A percentile compares a stretch with the other conserved stretches of the same genome.
phyloP scores from a whole-genome alignment of 1,140 invertebrate species.

The Sycophila sp. region DNA sequence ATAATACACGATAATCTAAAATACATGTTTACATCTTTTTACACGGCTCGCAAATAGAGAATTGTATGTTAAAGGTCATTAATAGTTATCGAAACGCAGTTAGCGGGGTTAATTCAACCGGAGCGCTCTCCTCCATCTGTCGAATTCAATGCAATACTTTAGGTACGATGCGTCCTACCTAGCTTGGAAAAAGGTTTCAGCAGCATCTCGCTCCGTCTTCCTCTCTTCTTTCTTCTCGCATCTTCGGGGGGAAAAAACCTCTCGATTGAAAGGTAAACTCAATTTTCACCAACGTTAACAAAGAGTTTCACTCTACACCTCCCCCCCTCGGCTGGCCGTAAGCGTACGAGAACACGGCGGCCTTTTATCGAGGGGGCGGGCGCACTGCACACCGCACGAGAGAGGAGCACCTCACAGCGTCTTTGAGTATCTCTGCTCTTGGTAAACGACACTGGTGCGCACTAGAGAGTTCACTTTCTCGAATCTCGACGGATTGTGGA shows the following conservation, averaged over 20 bases:
- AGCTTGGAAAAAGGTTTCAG: conserved; percentile 22
- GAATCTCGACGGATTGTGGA: background rate
- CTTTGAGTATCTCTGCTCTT: background rate
- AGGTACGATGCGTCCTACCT: conserved; percentile 28
- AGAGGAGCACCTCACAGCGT: background rate
- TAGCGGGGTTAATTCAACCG: conserved; percentile 35
- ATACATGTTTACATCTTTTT: conserved; percentile 63
- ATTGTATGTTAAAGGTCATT: conserved; percentile 52
- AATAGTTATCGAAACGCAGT: conserved; percentile 50
- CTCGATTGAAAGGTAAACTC: conserved; percentile 20
- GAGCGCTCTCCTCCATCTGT: conserved; percentile 14
- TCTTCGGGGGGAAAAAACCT: no score
- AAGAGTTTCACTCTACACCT: background rate
- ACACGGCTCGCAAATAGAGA: conserved; percentile 54
- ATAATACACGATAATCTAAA: conserved; percentile 64
- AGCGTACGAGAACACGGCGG: conserved; percentile 2
- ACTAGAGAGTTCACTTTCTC: conserved; percentile 26
- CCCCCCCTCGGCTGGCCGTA: no score
- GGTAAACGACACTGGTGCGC: conserved; percentile 13
- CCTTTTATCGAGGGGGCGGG: background rate
- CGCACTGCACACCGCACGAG: background rate
- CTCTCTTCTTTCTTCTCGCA: background rate
- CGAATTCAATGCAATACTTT: conserved; percentile 18
- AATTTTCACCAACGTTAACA: conserved; percentile 16
- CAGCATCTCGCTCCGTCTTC: background rate